A percentile compares a stretch with the other conserved stretches of the same genome.
These are phyloP conservation scores for Cyaniris semiargus DNA, from an alignment of 2,888 invertebrate genomes.

Conservation along the genomic window DNA sequence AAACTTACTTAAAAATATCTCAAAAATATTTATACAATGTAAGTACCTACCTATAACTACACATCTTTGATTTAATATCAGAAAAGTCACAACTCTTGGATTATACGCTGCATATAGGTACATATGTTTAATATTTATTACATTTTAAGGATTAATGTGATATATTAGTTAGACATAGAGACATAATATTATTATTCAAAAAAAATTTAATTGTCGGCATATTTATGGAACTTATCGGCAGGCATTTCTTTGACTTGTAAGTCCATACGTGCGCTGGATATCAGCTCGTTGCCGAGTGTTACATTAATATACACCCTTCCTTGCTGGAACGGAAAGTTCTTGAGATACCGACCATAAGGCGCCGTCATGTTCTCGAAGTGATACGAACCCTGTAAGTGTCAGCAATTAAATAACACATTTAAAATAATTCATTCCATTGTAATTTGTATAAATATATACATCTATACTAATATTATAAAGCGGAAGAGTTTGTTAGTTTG, in stretches of 20 bases:
- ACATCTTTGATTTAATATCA: no score
- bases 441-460: background rate
- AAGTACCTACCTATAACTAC: no score
- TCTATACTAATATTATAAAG: no score
- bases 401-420: background rate
- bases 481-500: no score
- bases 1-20: no score
- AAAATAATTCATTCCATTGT: background rate
- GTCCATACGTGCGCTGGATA: background rate
- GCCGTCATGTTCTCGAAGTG: background rate
- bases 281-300: background rate
- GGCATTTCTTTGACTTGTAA: background rate
- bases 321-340: constrained; percentile 3
- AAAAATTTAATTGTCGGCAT: background rate
- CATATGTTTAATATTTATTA: no score
- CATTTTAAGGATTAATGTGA: no score
- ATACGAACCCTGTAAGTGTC: background rate
- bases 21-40: no score
- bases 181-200: background rate
- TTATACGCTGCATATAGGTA: no score
- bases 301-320: background rate
- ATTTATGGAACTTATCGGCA: background rate
- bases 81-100: no score
- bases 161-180: background rate
- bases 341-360: background rate